Evolutionary conservation across 2,797 vertebrate species (phyloP).

Genomic region (Potorous gilbertii): DNA sequence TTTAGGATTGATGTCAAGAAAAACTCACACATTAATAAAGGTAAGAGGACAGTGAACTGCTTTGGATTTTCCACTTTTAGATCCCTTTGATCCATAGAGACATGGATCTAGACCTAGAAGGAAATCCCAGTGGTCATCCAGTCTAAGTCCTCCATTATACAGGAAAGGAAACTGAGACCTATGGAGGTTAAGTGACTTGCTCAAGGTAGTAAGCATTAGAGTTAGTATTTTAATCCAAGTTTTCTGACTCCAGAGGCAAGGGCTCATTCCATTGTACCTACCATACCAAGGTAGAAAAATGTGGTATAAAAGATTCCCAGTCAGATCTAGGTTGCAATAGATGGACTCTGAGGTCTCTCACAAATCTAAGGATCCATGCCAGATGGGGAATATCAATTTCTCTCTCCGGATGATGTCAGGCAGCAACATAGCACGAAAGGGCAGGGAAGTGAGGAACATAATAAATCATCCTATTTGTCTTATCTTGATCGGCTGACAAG

Average conservation of each 20-base stretch:
- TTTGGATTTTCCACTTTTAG: neutral
- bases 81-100: neutral
- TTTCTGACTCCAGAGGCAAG: neutral
- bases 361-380: neutral
- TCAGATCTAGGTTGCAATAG: neutral
- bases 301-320: neutral
- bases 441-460: neutral
- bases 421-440: neutral
- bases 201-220: neutral
- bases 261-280: neutral
- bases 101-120: neutral
- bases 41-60: neutral
- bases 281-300: neutral
- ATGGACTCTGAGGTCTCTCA: neutral
- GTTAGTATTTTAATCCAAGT: neutral
- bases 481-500: neutral
- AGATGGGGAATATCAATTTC: neutral
- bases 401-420: neutral
- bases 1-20: neutral
- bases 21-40: neutral
- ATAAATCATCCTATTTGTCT: neutral
- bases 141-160: neutral
- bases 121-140: neutral
- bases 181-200: neutral
- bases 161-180: neutral